Evolutionary conservation across 2,797 vertebrate genomes (phyloP).

Genomic region (Poeciliopsis paucimaculata): DNA sequence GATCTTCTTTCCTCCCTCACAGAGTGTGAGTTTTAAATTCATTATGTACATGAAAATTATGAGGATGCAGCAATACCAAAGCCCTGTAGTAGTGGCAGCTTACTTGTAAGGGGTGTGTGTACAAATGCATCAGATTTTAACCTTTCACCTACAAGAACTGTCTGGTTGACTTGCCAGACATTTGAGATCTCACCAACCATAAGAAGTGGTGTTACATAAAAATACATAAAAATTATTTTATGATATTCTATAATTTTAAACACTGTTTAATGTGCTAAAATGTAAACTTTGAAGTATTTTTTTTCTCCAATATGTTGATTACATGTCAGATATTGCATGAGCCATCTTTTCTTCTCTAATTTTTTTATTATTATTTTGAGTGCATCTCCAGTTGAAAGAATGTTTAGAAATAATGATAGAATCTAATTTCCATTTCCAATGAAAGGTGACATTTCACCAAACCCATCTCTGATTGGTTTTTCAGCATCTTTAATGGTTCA

Average conservation of each 20-base stretch:
- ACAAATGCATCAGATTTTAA: slow-evolving; percentile 5
- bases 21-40: slow-evolving; percentile 47
- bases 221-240: not conserved
- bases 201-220: not conserved
- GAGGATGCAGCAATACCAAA: slow-evolving; percentile 20
- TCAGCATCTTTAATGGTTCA: not conserved
- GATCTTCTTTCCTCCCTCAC: not conserved
- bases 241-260: not conserved
- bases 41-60: slow-evolving; percentile 53
- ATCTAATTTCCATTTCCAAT: not conserved
- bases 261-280: not conserved
- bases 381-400: not conserved
- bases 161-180: not conserved
- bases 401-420: not conserved
- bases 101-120: slow-evolving; percentile 32
- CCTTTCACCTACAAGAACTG: not conserved
- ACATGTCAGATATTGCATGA: not conserved
- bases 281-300: not conserved
- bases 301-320: not conserved
- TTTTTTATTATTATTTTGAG: not conserved
- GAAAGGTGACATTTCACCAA: not conserved
- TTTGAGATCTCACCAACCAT: not conserved
- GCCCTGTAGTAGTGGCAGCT: slow-evolving; percentile 29
- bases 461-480: not conserved
- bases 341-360: not conserved